Evolutionary conservation across 2,113 vertebrate species (phyloP), one percentile per base, ranked within the genome.

Genomic region (Tragelaphus strepsiceros): DNA sequence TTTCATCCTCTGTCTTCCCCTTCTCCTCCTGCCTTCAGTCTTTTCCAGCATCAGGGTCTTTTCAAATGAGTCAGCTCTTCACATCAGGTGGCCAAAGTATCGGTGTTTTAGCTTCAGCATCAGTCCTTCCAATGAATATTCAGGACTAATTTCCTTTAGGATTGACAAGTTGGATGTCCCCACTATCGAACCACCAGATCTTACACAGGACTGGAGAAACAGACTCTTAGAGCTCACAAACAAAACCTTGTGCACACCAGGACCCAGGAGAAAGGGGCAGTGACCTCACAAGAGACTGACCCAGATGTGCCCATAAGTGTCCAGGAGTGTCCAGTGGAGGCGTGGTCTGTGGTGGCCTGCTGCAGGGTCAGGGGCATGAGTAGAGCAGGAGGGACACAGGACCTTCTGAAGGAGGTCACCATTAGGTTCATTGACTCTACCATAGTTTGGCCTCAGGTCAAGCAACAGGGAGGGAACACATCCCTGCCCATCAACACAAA

Each of bases 281-380:
- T 74, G 19, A 39, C 10, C 19, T 35, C 35, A 74, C 5, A 74
- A 74, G 67, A 74, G 19, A 39, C 19, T 74, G 35, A 74, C 21
- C 19, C 67, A 74, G n/a, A 22, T 5, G 11, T 39, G 35, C 67
- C 62, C 21, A 6, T 13, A 35, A 39, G 21, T 24, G n/a, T 39
- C 67, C 67, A 24, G 35, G 35, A 39, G n/a, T 71, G 19, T 35
- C 2, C 0, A 10, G 5, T 39, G 5, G 67, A 71, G 67, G 19
- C 2, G 2, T 71, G 64, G 64, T 35, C 0, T 0, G 64, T 0
- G 1, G 19, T 39, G n/a, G 67, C 67, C 67, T 39, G 67, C n/a
- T 12, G 21, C n/a, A 39, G n/a, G n/a, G 19, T 59, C 67, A 22
- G n/a, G 21, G 67, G 19, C 19, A 3, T 6, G 67, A 39, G 67